These are phyloP conservation scores for Ophion ventricosus DNA, from an alignment of 2,888 invertebrate genomes.

Conservation along the genomic window DNA sequence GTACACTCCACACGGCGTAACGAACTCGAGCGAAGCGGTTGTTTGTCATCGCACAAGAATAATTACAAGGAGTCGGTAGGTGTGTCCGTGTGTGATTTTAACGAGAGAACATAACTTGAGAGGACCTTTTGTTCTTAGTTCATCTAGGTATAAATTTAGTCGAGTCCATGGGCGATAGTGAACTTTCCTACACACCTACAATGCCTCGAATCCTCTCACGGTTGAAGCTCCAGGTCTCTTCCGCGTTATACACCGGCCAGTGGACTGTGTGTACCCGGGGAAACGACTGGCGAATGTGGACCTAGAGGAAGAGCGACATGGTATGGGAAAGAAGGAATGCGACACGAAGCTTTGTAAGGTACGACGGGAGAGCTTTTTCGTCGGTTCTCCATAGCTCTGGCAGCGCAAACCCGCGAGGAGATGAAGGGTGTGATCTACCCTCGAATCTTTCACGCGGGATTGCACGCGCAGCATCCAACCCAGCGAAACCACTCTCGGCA, in stretches of 20 bases:
- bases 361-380: conserved; percentile 45
- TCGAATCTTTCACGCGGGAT: conserved; percentile 63
- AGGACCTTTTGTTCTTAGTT: conserved; percentile 12
- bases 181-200: conserved; percentile 23
- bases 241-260: conserved; percentile 46
- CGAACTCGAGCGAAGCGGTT: conserved; percentile 27
- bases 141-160: conserved; percentile 41
- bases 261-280: conserved; percentile 12
- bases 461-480: conserved; percentile 52
- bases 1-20: background rate
- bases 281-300: conserved; percentile 44
- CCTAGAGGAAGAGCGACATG: background rate
- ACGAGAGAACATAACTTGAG: conserved; percentile 47
- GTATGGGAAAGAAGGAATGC: conserved; percentile 39
- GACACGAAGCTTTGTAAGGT: conserved; percentile 20
- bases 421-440: conserved; percentile 64
- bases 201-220: conserved; percentile 2
- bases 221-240: conserved; percentile 32
- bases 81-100: conserved; percentile 34
- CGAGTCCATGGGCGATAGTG: conserved; percentile 24
- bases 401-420: conserved; percentile 39
- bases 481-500: conserved; percentile 42
- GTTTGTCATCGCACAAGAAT: conserved; percentile 54
- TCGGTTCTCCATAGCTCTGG: conserved; percentile 15
- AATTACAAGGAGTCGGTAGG: conserved; percentile 32